phyloP scores from a whole-genome alignment of 92 coral and sea anemone genomes.

The Pocillopora grandis region DNA sequence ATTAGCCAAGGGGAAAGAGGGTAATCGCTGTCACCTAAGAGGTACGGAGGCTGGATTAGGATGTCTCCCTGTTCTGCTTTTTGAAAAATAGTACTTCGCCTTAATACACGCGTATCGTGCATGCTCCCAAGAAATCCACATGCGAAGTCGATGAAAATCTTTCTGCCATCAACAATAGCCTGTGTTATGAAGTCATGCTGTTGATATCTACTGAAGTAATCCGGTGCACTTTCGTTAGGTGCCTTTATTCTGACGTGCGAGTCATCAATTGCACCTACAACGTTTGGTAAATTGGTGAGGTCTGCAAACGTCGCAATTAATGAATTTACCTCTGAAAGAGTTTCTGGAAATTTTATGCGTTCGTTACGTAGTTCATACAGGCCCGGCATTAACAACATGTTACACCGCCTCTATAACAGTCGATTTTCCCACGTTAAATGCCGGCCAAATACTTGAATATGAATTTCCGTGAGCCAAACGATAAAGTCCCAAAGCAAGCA shows the following conservation, averaged over 20 bases:
- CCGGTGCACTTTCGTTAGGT: neutral
- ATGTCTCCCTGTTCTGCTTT: too few relatives aligned
- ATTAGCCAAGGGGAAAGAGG: too few relatives aligned
- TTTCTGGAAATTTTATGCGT: too few relatives aligned
- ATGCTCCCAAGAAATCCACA: conserved; percentile 1
- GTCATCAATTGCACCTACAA: neutral
- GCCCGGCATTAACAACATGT: too few relatives aligned
- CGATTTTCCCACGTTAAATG: too few relatives aligned
- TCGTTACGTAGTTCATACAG: too few relatives aligned
- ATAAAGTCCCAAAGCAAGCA: too few relatives aligned
- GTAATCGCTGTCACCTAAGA: too few relatives aligned
- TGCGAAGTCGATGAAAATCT: neutral
- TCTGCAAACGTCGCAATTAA: neutral
- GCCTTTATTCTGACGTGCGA: neutral
- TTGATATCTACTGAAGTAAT: neutral
- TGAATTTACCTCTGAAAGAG: neutral
- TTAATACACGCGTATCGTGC: neutral
- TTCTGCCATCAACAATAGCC: neutral
- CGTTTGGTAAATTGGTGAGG: neutral
- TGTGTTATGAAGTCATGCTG: neutral
- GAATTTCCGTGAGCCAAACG: too few relatives aligned
- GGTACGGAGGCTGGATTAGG: too few relatives aligned
- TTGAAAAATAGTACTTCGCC: neutral
- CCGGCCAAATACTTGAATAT: too few relatives aligned
- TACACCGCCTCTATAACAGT: too few relatives aligned